phyloP scores from a whole-genome alignment of 2,888 invertebrate species.

The Philaethria dido region DNA sequence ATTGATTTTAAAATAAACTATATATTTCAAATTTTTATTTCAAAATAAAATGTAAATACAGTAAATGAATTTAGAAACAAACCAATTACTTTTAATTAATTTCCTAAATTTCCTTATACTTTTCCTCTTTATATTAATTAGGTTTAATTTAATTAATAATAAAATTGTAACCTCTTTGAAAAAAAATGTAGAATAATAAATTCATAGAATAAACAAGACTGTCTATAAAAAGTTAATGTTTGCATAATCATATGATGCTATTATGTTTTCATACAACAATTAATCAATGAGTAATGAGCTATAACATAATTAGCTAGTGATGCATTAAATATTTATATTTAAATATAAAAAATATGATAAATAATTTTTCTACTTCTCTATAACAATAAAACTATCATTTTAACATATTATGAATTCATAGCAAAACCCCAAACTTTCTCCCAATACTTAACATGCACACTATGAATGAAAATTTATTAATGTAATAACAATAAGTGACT shows the following conservation, averaged over 20 bases:
- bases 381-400: neutral
- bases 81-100: too few relatives aligned
- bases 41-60: too few relatives aligned
- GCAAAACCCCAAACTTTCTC: slow-evolving; percentile 52
- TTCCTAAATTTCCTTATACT: too few relatives aligned
- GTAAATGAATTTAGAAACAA: too few relatives aligned
- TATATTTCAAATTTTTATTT: too few relatives aligned
- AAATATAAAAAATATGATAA: neutral
- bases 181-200: neutral
- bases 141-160: too few relatives aligned
- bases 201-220: neutral
- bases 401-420: slow-evolving; percentile 19
- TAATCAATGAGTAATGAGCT: slow-evolving; percentile 31
- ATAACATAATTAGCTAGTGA: slow-evolving; percentile 17
- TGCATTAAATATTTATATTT: slow-evolving; percentile 13
- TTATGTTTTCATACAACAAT: slow-evolving; percentile 23
- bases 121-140: too few relatives aligned
- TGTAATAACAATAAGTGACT: slow-evolving; percentile 66
- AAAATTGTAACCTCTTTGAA: neutral
- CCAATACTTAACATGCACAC: slow-evolving; percentile 42
- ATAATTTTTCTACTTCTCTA: neutral
- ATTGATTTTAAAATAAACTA: too few relatives aligned
- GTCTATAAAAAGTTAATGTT: slow-evolving; percentile 12
- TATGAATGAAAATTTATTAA: slow-evolving; percentile 57
- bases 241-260: slow-evolving; percentile 23